Evolutionary conservation across 2,888 invertebrate species (phyloP).

Genomic region (Limenitis camilla): DNA sequence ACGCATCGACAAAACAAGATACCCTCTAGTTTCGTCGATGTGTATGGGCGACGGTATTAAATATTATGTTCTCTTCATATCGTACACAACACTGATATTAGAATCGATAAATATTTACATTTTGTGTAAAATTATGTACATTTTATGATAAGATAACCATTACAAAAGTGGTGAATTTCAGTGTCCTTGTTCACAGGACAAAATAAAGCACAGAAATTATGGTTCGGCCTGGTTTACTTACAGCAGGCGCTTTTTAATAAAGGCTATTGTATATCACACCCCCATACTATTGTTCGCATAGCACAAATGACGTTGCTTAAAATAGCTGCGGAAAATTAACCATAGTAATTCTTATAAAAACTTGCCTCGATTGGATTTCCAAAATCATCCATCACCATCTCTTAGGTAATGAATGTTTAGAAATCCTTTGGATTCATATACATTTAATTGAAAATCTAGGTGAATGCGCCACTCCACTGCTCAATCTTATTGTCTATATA

Average conservation of each 20-base stretch:
- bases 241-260: slow-evolving; percentile 21
- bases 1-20: no score
- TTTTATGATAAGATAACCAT: slow-evolving; percentile 22
- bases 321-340: slow-evolving; percentile 23
- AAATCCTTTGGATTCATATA: no score
- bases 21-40: no score
- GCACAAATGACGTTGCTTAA: slow-evolving; percentile 19
- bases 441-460: no score
- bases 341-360: slow-evolving; percentile 12
- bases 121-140: slow-evolving; percentile 12
- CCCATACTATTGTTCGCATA: slow-evolving; percentile 23
- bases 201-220: slow-evolving; percentile 20
- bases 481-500: no score
- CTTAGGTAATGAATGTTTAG: no score
- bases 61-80: background rate
- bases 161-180: slow-evolving; percentile 20
- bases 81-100: background rate
- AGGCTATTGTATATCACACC: slow-evolving; percentile 22
- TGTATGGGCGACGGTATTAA: no score
- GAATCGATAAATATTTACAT: background rate
- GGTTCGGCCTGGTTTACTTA: slow-evolving; percentile 24
- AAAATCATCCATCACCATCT: no score
- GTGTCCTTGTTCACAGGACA: slow-evolving; percentile 13
- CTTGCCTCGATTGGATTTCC: no score
- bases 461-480: no score